Base-by-base conservation (phyloP, 2,888 invertebrate genomes). In the Polietes domitor region DNA sequence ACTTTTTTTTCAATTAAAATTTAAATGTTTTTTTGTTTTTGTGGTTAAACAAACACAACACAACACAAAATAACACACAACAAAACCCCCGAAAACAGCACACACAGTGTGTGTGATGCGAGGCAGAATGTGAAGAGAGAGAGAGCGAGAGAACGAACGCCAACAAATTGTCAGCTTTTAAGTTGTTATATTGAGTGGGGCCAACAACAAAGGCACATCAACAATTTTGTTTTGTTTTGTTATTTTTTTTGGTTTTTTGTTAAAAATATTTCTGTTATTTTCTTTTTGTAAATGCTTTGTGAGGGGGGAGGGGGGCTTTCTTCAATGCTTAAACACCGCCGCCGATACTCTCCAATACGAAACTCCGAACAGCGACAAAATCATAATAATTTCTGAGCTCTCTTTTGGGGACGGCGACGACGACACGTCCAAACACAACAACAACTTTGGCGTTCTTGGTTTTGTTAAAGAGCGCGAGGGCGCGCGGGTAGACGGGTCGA, bases 1-100 rank as follows among this genome's bases (percentile, higher is more conserved):
- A 70, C 72, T 58, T 72, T 75, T 72, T 37, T 72, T 47, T 24
- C 55, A 37, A 32, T 75, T 71, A 80, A 80, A 63, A 65, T 77
- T 73, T 63, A 28, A 77, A 77, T 68, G n/a, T 65, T 71, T 61
- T 77, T 71, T 70, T 77, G 15, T 26, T 76, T 68, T 17, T 32
- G 3, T 32, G 32, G 26, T 61, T 32, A 63, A 63, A 63, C 17
- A 32, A 28, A 61, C 24, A 9, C n/a, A 28, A n/a, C n/a, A n/a
- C n/a, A n/a, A n/a, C n/a, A n/a, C n/a, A 71, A 70, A 24, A 2
- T 17, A 17, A 53, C 12, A 53, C 26, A 58, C 41, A 55, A 73
- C 47, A 47, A 47, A 12, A 10, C 43, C 12, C n/a, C 6, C 6
- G 15, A 41, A 41, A n/a, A 43, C 28, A 72, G 55, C 32, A 55